Evolutionary conservation across 2,113 vertebrate species (phyloP), one percentile per base, ranked within the genome.

Genomic region (Pycnonotus jocosus): DNA sequence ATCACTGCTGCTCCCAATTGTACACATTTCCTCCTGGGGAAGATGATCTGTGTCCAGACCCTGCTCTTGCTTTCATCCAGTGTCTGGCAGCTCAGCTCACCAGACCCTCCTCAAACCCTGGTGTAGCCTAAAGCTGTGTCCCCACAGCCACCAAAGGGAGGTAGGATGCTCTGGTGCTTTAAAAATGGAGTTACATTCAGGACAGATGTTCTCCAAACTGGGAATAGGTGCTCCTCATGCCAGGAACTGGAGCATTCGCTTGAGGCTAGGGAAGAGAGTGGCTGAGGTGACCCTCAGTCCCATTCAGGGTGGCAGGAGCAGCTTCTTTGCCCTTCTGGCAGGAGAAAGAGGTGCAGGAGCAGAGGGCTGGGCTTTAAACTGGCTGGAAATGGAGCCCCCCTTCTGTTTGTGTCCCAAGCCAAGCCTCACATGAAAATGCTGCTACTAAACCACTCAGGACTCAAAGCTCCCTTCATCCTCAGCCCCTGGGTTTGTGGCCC

Each of bases 321-420:
- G 45, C n/a, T 80, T 11, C 51, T 27, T 47, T 7, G 16, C 5
- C 14, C 14, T 65, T 2, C 14, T 58, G 50, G 15, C 33, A 24
- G 60, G n/a, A 50, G 47, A 6, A 5, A n/a, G 66, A 66, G 57
- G 15, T 25, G 64, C 1, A 9, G 37, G 62, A 71, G 47, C 11
- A 15, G 71, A 35, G 47, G 16, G 18, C 76, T 60, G 83, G 11
- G 25, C 53, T 85, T 48, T 54, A 13, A 57, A 35, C 33, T 6
- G 33, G 9, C 48, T 44, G 19, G 40, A 60, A 56, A 51, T 8
- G 0, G 17, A 37, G 16, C 33, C 6, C 24, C 31, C 20, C 20
- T 38, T 8, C 2, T 0, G 0, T 6, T 25, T 0, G 0, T 30
- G 33, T 37, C 23, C 48, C 0, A 2, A 86, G 68, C n/a, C 66